Percentiles rank a stretch among this genome's conserved stretches.
These are phyloP conservation scores for Turnix velox DNA, from an alignment of 2,113 vertebrate genomes.

Conservation along the genomic window DNA sequence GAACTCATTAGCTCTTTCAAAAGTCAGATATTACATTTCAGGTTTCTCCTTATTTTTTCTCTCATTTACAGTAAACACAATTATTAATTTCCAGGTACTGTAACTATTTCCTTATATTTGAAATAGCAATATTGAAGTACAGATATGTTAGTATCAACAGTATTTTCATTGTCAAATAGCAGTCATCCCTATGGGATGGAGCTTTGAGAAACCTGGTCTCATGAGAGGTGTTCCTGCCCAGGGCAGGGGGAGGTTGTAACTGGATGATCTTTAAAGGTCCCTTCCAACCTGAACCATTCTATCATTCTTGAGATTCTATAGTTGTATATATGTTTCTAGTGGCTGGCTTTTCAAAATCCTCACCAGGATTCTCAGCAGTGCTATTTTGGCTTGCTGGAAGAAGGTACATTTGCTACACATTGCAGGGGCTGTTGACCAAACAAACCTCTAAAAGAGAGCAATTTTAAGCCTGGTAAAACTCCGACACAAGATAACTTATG, in stretches of 20 bases:
- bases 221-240: too few species aligned
- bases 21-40: not conserved
- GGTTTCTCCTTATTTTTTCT: not conserved
- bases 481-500: not conserved
- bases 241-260: too few species aligned
- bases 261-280: too few species aligned
- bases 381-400: constrained; percentile 22
- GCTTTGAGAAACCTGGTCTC: too few species aligned
- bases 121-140: not conserved
- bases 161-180: not conserved
- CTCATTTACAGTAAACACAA: not conserved
- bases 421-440: constrained; percentile 4
- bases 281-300: too few species aligned
- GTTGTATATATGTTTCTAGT: too few species aligned
- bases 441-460: constrained; percentile 13
- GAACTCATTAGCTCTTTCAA: not conserved
- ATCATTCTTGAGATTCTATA: too few species aligned
- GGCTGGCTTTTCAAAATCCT: not conserved
- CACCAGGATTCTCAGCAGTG: not conserved
- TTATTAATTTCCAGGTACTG: not conserved
- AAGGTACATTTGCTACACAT: not conserved
- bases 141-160: not conserved
- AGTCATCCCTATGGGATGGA: too few species aligned
- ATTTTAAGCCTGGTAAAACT: constrained; percentile 15
- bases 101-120: not conserved